A percentile compares a stretch with the other conserved stretches of the same genome.
Evolutionary conservation across 1,140 invertebrate species (phyloP).

Genomic region (Zaprionus vittiger): DNA sequence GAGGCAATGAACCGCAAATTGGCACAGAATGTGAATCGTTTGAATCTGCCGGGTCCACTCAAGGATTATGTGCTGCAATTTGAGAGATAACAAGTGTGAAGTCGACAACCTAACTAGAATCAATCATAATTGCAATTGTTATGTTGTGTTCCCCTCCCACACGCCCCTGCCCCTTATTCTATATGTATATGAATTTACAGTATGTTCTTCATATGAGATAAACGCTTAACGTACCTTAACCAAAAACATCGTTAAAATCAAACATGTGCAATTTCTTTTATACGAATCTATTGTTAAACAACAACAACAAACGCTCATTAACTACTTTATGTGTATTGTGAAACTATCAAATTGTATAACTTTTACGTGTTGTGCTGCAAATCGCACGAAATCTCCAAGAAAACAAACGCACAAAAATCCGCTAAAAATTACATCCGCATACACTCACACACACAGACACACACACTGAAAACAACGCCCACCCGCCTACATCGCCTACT

Average conservation of each 20-base stretch:
- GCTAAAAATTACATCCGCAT: background rate
- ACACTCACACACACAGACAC: background rate
- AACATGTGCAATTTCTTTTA: conserved; percentile 81
- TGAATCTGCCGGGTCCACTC: conserved; percentile 88
- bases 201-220: conserved; percentile 31
- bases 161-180: background rate
- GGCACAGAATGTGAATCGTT: conserved; percentile 87
- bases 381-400: conserved; percentile 2
- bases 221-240: conserved; percentile 67
- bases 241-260: conserved; percentile 58
- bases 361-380: conserved; percentile 50
- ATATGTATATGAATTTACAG: conserved; percentile 27
- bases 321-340: conserved; percentile 33
- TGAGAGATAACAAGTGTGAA: conserved; percentile 85
- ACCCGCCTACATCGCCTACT: conserved; percentile 19
- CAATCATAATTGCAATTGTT: conserved; percentile 3
- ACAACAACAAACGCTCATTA: conserved; percentile 53
- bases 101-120: no score
- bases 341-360: conserved; percentile 56
- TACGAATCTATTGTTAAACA: conserved; percentile 67
- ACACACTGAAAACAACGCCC: conserved; percentile 1
- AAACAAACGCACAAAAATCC: background rate
- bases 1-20: conserved; percentile 87
- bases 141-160: conserved; percentile 30
- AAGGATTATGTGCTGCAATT: conserved; percentile 90